A percentile compares a stretch with the other conserved stretches of the same genome.
Conservation (phyloP, 2,888 invertebrate species). For the Tiliacea citrago region DNA sequence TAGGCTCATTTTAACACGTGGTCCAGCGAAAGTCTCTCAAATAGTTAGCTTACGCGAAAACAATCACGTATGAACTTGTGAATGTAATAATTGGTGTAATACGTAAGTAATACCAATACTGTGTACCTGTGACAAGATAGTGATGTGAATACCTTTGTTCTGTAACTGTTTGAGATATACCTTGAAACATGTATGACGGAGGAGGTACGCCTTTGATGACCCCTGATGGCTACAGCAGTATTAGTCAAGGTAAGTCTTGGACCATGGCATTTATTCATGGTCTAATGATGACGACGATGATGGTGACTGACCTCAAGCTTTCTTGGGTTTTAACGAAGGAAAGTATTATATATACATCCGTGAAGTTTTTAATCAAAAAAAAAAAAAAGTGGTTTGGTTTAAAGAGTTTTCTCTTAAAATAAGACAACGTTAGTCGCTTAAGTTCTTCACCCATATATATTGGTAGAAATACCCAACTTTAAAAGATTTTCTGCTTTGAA, state of each 20-base stretch:
- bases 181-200: constrained; percentile 77
- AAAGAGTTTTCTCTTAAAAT: background rate
- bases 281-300: constrained; percentile 7
- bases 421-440: background rate
- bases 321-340: background rate
- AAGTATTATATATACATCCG: background rate
- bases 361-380: background rate
- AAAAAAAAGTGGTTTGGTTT: too few species aligned
- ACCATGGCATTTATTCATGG: background rate
- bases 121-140: constrained; percentile 23
- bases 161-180: background rate
- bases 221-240: constrained; percentile 87
- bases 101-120: background rate
- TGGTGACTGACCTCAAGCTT: constrained; percentile 2
- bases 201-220: constrained; percentile 87
- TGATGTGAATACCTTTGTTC: constrained; percentile 49
- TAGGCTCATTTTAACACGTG: constrained; percentile 1
- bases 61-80: constrained; percentile 5
- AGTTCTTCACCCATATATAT: background rate
- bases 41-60: constrained; percentile 3
- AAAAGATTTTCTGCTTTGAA: background rate
- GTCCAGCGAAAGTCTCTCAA: background rate
- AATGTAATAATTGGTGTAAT: constrained; percentile 4
- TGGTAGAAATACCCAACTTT: constrained; percentile 9
- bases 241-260: constrained; percentile 83